These are phyloP conservation scores for Eurosta solidaginis DNA, from an alignment of 1,140 invertebrate genomes.

Conservation along the genomic window DNA sequence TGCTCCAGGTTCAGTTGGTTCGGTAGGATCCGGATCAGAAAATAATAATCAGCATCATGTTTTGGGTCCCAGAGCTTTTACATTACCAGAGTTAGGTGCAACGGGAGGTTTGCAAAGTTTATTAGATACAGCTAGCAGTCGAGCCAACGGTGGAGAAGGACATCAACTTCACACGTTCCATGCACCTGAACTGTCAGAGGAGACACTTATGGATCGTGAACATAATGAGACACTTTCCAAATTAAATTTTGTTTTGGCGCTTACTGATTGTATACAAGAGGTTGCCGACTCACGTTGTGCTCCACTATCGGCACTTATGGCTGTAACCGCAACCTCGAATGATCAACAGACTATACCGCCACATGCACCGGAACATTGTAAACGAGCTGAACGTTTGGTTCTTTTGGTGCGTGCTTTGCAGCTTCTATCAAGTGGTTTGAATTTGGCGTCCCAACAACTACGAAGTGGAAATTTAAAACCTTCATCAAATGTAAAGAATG, in stretches of 20 bases:
- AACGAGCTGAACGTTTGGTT: conserved; percentile 87
- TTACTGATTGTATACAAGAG: conserved; percentile 89
- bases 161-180: conserved; percentile 76
- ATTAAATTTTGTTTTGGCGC: conserved; percentile 87
- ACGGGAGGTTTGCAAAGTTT: conserved; percentile 68
- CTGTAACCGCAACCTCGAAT: conserved; percentile 42
- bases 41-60: conserved; percentile 64
- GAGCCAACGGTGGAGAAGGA: conserved; percentile 33
- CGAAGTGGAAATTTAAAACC: conserved; percentile 82
- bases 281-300: conserved; percentile 77
- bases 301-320: conserved; percentile 68
- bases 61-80: conserved; percentile 74
- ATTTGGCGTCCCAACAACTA: conserved; percentile 87
- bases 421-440: conserved; percentile 88
- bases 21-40: conserved; percentile 59
- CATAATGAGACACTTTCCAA: conserved; percentile 94
- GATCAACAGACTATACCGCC: conserved; percentile 56
- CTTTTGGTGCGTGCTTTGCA: conserved; percentile 89
- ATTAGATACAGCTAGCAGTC: conserved; percentile 61
- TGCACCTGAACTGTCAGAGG: conserved; percentile 89
- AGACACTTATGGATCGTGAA: conserved; percentile 91
- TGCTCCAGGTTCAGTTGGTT: conserved; percentile 62
- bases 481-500: conserved; percentile 86
- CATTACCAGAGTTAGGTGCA: conserved; percentile 76
- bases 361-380: conserved; percentile 63